Base-by-base conservation (phyloP, 1,140 invertebrate genomes). In the Drosophila mauritiana region DNA sequence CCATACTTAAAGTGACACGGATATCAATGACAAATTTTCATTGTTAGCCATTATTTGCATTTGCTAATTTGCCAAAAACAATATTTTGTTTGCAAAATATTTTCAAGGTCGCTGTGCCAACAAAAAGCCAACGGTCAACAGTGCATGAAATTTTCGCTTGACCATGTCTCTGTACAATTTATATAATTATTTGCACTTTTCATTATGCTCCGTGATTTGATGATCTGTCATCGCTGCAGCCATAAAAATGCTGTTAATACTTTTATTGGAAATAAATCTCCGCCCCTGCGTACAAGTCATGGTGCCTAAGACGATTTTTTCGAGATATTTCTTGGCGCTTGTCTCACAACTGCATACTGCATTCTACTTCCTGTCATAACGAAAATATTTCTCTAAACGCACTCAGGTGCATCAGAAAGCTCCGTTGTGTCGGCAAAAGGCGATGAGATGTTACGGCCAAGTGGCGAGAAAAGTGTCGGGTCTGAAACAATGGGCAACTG, bases 21-120 rank as follows among this genome's bases (percentile, higher is more conserved):
- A 51, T 68, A 68, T 68, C 64, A 68, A 68, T 68, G 64, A 65
- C 64, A 68, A 27, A 68, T 68, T 43, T 43, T n/a, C 17, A 22
- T 37, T 63, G 45, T 49, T 64, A 25, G 34, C 43, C 42, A 68
- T 53, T 65, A 68, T 68, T 68, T 67, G 52, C 49, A 55, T 82
- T 77, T 73, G 72, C 75, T 72, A 78, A 82, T 82, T 82, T 78
- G 61, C 75, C 79, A 82, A 83, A 85, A 72, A 80, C 67, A 84
- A 85, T 58, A 85, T 67, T 78, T 51, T 69, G 59, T 70, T 59
- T 69, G 34, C 42, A 55, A 80, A 84, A 59, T 64, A 55, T 56
- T 63, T 64, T 67, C 78, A 85, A 85, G 77, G 81, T 77, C 54
- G 39, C n/a, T 54, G 49, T 31, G 64, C 27, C 72, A 45, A 42